Evolutionary conservation across 2,888 invertebrate species (phyloP), one percentile per base, ranked within the genome.

Genomic region (Ramazzottius varieornatus): DNA sequence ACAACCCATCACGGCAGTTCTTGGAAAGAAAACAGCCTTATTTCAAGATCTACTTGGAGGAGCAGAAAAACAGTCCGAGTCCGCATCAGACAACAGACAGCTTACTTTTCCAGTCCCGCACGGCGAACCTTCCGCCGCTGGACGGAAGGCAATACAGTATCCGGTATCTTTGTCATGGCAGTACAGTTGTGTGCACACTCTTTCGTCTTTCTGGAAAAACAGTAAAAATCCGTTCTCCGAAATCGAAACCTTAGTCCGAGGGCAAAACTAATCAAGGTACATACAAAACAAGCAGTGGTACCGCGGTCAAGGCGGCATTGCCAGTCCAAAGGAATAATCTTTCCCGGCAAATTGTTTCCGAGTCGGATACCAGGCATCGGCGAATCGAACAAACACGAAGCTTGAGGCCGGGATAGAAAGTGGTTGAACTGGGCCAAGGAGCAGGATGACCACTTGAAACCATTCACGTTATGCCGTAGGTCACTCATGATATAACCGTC

Each of bases 401-500:
- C 54, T 54, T 54, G 54, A 16, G 54, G 54, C 4, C 54, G 54
- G n/a, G 54, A 54, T 69, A 91, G 80, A 77, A 91, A 92, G 78
- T 91, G 91, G 78, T 91, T 89, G 78, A 92, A 92, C 73, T 89
- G 90, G 70, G 88, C 84, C 66, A 90, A 84, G 71, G 87, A 88
- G 78, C 91, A 92, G 32, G 88, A 83, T 8, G 90, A 90, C 91
- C 91, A 92, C 71, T 88, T 81, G 81, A 92, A 92, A 33, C 91
- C 91, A 74, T 90, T 84, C 78, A 91, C 91, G 0, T 91, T 91
- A 76, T 91, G 91, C 71, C 91, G 80, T 68, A 92, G 80, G 78
- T 92, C 91, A 65, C 88, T 88, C 71, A 91, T 92, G 73, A 92
- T 92, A 79, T 86, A 92, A 66, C 91, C 91, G 75, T 92, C 91